These are phyloP conservation scores for Liposcelis brunnea DNA, from an alignment of 2,888 invertebrate genomes.

Conservation along the genomic window DNA sequence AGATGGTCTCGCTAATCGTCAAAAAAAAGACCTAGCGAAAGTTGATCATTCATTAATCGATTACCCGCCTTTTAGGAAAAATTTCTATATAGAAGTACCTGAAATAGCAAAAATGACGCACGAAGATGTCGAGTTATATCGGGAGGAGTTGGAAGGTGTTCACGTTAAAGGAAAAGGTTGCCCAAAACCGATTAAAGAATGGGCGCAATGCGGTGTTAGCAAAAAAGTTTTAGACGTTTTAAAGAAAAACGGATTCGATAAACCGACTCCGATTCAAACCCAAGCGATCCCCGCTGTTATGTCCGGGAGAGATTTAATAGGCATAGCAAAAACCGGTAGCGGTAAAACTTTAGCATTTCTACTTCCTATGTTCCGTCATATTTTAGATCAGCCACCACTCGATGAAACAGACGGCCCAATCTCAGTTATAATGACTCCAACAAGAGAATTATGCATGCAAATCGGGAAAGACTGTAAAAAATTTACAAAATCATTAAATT, in stretches of 20 bases:
- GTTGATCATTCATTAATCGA: slow-evolving; percentile 77
- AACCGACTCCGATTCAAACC: slow-evolving; percentile 96
- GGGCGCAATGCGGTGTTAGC: slow-evolving; percentile 97
- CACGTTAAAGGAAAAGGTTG: slow-evolving; percentile 92
- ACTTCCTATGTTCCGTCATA: slow-evolving; percentile 92
- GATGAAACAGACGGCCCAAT: slow-evolving; percentile 96
- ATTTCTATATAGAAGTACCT: slow-evolving; percentile 95
- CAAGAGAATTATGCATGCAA: slow-evolving; percentile 95
- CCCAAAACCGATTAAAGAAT: slow-evolving; percentile 57
- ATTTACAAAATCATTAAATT: slow-evolving; percentile 72
- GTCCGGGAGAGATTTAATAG: slow-evolving; percentile 85
- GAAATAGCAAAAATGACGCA: slow-evolving; percentile 84
- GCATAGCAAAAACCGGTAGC: slow-evolving; percentile 97
- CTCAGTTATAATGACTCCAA: slow-evolving; percentile 94
- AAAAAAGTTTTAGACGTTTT: slow-evolving; percentile 86
- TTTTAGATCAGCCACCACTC: slow-evolving; percentile 82
- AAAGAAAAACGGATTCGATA: slow-evolving; percentile 80
- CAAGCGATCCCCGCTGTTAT: slow-evolving; percentile 96
- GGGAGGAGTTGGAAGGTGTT: slow-evolving; percentile 84
- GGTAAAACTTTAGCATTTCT: slow-evolving; percentile 98
- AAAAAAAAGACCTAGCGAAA: slow-evolving; percentile 80
- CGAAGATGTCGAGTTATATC: slow-evolving; percentile 70
- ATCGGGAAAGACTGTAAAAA: slow-evolving; percentile 91
- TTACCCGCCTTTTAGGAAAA: slow-evolving; percentile 80
- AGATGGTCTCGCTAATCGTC: slow-evolving; percentile 74